A percentile compares a stretch with the other conserved stretches of the same genome.
Evolutionary conservation across 2,797 vertebrate genomes (phyloP).

Genomic region (Pampus argenteus): DNA sequence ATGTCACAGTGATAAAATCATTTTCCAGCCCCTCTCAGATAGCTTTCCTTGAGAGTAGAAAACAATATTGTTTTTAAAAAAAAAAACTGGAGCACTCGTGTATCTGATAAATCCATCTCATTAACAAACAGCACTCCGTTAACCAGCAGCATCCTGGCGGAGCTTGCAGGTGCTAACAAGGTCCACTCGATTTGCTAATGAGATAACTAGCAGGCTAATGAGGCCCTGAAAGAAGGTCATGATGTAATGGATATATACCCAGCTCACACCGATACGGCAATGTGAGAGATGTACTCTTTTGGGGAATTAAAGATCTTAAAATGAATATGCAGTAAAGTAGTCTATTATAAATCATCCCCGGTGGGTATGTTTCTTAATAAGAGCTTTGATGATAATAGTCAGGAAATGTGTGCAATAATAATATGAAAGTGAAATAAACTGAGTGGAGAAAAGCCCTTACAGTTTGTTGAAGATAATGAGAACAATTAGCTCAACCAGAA

Average conservation of each 20-base stretch:
- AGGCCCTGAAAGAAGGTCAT: constrained; percentile 79
- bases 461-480: constrained; percentile 30
- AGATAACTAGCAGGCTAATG: constrained; percentile 79
- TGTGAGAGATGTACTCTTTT: constrained; percentile 65
- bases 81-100: constrained; percentile 6
- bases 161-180: constrained; percentile 69
- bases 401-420: constrained; percentile 8
- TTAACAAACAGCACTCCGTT: constrained; percentile 54
- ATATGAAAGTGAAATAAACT: constrained; percentile 26
- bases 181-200: constrained; percentile 75
- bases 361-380: constrained; percentile 66
- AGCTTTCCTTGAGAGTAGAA: constrained; percentile 42
- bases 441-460: constrained; percentile 37
- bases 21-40: constrained; percentile 40
- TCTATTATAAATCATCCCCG: constrained; percentile 70
- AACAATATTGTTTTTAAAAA: background rate
- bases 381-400: constrained; percentile 50
- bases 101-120: constrained; percentile 47
- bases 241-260: constrained; percentile 76
- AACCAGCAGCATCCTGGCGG: constrained; percentile 43
- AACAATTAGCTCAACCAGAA: background rate
- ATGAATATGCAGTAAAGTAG: constrained; percentile 67
- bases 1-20: constrained; percentile 48
- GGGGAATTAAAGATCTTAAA: constrained; percentile 78
- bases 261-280: constrained; percentile 47